Base-by-base conservation (phyloP, 2,113 vertebrate species). In the Strigops habroptila region DNA sequence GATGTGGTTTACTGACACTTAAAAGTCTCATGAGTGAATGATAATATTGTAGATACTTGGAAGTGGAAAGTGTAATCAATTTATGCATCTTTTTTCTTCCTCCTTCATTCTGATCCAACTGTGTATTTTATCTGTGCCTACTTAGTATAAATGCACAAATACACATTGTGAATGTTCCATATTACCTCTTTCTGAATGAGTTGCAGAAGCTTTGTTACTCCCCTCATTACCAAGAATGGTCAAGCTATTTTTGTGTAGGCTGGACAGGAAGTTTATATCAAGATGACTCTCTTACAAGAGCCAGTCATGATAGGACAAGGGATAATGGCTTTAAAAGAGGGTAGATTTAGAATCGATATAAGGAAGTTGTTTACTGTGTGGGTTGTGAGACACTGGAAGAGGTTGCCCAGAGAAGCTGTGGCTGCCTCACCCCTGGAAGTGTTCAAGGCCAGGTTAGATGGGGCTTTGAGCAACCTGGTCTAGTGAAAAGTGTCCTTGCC, bases 71-170 rank as follows among this genome's bases (percentile, higher is more conserved):
- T 53, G 3, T 49, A 70, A 67, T 44, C 24, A 41, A 13, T 52
- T 39, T 52, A 46, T 31, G 6, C 12, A 30, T 80, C 14, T 30
- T 67, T 57, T 85, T 88, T 76, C 19, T 86, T 49, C 27, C 14
- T 93, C 12, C 30, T 88, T 93, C 64, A 41, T 73, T 85, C 12
- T 10, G 53, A 25, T 44, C 43, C 41, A 70, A 3, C 8, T 49
- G 6, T 51, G 17, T 59, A 35, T 49, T 12, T 75, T 17, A n/a
- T 0, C 0, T 55, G 18, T 79, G 22, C 43, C 43, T 71, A 22
- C n/a, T 13, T 73, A 48, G 37, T 62, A 28, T 12, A 65, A 91
- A 52, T 69, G 49, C 44, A 90, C 62, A 75, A 87, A 85, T 82
- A 30, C 22, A n/a, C 9, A 28, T 18, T 15, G 11, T 51, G 8